Conservation (phyloP, 2,888 invertebrate genomes). For the Mythimna pallens region DNA sequence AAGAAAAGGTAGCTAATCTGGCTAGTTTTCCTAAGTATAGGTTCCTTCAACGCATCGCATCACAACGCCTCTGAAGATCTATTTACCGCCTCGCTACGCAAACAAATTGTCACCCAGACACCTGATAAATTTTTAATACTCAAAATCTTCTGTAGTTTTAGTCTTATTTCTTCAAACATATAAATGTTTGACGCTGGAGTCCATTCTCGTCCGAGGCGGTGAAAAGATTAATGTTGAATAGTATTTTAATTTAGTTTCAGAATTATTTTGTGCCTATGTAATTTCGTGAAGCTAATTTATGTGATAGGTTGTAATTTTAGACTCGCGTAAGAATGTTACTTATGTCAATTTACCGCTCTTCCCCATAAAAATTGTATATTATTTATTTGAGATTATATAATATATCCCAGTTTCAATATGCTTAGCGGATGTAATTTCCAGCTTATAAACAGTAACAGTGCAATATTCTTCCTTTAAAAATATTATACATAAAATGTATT, state of each 20-base stretch:
- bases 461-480: slow-evolving; percentile 62
- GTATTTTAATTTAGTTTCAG: slow-evolving; percentile 5
- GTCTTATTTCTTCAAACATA: slow-evolving; percentile 28
- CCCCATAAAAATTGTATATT: slow-evolving; percentile 28
- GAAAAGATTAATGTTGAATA: slow-evolving; percentile 16
- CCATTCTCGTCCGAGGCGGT: slow-evolving; percentile 39
- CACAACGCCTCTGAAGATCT: slow-evolving; percentile 1
- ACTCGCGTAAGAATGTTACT: slow-evolving; percentile 35
- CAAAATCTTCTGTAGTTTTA: slow-evolving; percentile 46
- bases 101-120: slow-evolving; percentile 51
- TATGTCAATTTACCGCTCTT: slow-evolving; percentile 46
- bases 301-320: slow-evolving; percentile 25
- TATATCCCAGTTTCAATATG: slow-evolving; percentile 53
- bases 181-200: slow-evolving; percentile 24
- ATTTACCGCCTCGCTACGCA: slow-evolving; percentile 28
- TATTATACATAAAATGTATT: slow-evolving; percentile 60
- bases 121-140: slow-evolving; percentile 56
- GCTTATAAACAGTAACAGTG: slow-evolving; percentile 55
- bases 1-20: background rate
- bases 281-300: slow-evolving; percentile 17
- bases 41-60: slow-evolving; percentile 19
- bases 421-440: slow-evolving; percentile 54
- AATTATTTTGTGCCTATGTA: slow-evolving; percentile 11
- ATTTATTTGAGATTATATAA: slow-evolving; percentile 49
- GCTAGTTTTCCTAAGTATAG: background rate